Conservation (phyloP, 2,797 vertebrate genomes). For the Danionella dracula region DNA sequence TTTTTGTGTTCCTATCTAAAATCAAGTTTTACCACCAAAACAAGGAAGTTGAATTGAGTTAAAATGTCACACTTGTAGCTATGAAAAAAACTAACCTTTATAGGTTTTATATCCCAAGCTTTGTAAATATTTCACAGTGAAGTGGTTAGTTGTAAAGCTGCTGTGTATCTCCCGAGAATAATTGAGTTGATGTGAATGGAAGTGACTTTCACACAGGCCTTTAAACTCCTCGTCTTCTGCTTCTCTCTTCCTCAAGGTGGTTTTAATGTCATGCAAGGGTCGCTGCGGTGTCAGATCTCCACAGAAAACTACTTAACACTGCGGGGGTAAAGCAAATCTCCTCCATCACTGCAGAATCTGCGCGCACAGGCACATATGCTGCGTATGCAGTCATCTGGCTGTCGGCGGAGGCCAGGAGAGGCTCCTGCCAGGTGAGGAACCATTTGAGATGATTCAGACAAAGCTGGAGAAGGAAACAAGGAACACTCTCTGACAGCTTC, state of each 20-base stretch:
- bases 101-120: too few species aligned
- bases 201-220: not conserved
- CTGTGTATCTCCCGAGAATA: too few species aligned
- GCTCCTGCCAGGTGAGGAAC: not conserved
- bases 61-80: too few species aligned
- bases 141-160: too few species aligned
- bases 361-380: conserved; percentile 60
- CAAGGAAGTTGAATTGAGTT: too few species aligned
- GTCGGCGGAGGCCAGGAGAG: conserved; percentile 53
- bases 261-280: conserved; percentile 67
- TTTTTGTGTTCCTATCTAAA: too few species aligned
- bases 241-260: not conserved
- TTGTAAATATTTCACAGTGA: too few species aligned
- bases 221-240: too few species aligned
- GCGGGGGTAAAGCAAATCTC: conserved; percentile 54
- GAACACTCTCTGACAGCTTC: too few species aligned
- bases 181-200: not conserved
- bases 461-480: too few species aligned
- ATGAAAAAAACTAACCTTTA: too few species aligned
- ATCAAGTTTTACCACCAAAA: too few species aligned
- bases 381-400: conserved; percentile 52
- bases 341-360: conserved; percentile 65
- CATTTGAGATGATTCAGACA: not conserved
- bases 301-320: conserved; percentile 51
- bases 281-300: conserved; percentile 52